These are phyloP conservation scores for Sinocyclocheilus grahami DNA, from an alignment of 2,113 vertebrate species.

Conservation along the genomic window DNA sequence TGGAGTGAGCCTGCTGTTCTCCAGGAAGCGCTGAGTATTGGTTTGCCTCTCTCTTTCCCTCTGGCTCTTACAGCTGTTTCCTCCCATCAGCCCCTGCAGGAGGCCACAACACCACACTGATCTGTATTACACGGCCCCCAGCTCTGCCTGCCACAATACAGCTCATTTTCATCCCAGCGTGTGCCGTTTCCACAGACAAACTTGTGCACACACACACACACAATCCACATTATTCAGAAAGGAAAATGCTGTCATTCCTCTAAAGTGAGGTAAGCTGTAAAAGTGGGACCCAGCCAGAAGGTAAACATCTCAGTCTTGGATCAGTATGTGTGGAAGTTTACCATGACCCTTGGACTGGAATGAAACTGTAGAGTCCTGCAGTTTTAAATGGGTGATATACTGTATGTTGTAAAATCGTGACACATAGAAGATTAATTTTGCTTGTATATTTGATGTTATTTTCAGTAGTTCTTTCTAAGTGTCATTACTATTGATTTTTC, in stretches of 20 bases:
- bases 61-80: slow-evolving; percentile 56
- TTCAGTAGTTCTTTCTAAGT: not conserved
- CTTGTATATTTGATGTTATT: not conserved
- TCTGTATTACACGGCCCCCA: slow-evolving; percentile 33
- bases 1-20: slow-evolving; percentile 46
- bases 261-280: slow-evolving; percentile 49
- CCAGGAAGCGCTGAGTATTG: slow-evolving; percentile 52
- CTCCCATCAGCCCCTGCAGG: slow-evolving; percentile 56
- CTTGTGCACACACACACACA: no score
- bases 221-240: slow-evolving; percentile 36
- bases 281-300: slow-evolving; percentile 36
- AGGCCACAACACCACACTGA: slow-evolving; percentile 37
- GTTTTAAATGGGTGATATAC: not conserved
- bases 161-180: slow-evolving; percentile 43
- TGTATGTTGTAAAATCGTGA: not conserved
- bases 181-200: not conserved
- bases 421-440: not conserved
- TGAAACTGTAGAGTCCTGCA: slow-evolving; percentile 2
- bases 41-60: slow-evolving; percentile 32
- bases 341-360: slow-evolving; percentile 23
- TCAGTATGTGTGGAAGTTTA: slow-evolving; percentile 14
- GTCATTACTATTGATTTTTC: not conserved
- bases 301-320: slow-evolving; percentile 31
- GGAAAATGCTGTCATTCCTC: slow-evolving; percentile 48
- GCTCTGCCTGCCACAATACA: slow-evolving; percentile 46